Conservation (phyloP, 2,888 invertebrate species). For the Drosophila hamatofila region DNA sequence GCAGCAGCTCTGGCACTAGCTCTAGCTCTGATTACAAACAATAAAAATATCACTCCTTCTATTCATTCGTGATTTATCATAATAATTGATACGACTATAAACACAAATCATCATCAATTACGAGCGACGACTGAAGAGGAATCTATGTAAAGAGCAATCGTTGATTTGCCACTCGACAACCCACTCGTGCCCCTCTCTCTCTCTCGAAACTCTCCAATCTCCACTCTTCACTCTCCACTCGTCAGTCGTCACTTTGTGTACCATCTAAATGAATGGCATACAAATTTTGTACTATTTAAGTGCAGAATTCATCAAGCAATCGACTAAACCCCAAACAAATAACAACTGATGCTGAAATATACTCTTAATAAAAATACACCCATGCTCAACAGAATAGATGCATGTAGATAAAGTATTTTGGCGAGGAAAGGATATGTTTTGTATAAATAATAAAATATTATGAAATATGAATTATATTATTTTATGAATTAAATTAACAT, state of each 20-base stretch:
- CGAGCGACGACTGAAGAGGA: conserved; percentile 27
- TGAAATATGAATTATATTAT: too few species aligned
- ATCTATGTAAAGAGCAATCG: conserved; percentile 53
- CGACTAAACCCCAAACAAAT: conserved; percentile 36
- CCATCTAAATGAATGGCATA: conserved; percentile 79
- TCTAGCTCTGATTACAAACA: conserved; percentile 67
- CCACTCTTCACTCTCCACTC: conserved; percentile 3
- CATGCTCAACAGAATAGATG: neutral
- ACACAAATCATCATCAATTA: conserved; percentile 78
- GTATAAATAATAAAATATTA: too few species aligned
- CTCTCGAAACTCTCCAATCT: neutral
- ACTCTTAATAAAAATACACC: conserved; percentile 9
- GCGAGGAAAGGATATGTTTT: too few species aligned
- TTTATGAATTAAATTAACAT: too few species aligned
- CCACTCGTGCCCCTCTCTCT: neutral
- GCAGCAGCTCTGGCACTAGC: conserved; percentile 19
- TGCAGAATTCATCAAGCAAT: conserved; percentile 60
- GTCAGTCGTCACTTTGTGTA: conserved; percentile 48
- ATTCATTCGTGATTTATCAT: conserved; percentile 77
- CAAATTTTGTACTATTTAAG: conserved; percentile 73
- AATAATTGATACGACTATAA: conserved; percentile 65
- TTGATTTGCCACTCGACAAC: conserved; percentile 57
- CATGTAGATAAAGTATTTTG: neutral
- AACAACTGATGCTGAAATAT: conserved; percentile 15
- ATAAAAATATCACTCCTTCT: conserved; percentile 75